Base-by-base conservation (phyloP, 1,140 invertebrate species). In the Dufourea novaeangliae region DNA sequence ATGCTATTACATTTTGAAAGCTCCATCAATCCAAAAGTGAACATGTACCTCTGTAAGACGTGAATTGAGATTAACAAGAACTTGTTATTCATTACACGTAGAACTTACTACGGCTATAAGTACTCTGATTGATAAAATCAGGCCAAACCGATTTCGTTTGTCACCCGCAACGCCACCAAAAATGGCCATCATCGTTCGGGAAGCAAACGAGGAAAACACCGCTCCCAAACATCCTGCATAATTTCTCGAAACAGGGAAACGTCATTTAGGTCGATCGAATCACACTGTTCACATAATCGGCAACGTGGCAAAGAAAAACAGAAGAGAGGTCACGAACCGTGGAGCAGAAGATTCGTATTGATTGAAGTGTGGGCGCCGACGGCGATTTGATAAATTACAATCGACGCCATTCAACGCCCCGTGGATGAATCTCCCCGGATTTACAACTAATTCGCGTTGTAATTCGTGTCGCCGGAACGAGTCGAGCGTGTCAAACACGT, bases 281-380 rank as follows among this genome's bases (percentile, higher is more conserved):
- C 44, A 67, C 39, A 46, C 1, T 39, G 46, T 3, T 57, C 6
- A 14, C 41, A 44, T 63, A 17, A 44, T 27, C 57, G 12, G 17
- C 27, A 14, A 32, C 57, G 52, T 1, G 7, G 29, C 29, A 39
- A 34, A 32, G 12, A 0, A 8, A n/a, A 44, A 0, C 22, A 27
- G 22, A 17, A 56, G 29, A 52, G 73, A 76, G 62, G 74, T 74
- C 46, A 84, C 54, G 70, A 67, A 57, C 64, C 63, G 20, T 46
- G 39, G n/a, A 12, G 29, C 44, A 66, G 76, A 82, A 75, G 78
- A 84, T 82, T 85, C 61, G 72, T 86, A 86, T 86, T 85, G 84
- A 86, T 86, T 85, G 80, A 80, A 86, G 84, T 85, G 83, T 82
- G 73, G 83, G 84, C 83, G 84, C 84, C 83, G 61, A 68, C 61